Conservation (phyloP, 2,888 invertebrate genomes). For the Cryptus armator region DNA sequence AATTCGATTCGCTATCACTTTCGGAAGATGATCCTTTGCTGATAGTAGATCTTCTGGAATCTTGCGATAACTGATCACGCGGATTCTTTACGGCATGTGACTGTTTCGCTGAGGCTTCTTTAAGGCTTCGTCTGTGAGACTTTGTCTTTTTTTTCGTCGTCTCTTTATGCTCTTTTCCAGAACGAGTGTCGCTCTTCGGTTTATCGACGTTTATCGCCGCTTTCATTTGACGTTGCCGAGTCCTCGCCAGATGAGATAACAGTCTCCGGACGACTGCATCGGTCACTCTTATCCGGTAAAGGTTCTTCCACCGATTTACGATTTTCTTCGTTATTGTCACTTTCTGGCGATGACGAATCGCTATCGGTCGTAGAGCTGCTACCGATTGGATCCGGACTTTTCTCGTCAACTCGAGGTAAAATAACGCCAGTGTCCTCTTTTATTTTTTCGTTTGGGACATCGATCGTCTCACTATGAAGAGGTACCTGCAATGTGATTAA, state of each 20-base stretch:
- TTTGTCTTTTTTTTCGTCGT: constrained; percentile 8
- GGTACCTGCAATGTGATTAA: no score
- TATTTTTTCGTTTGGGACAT: no score
- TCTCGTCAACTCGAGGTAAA: no score
- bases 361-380: no score
- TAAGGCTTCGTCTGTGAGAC: constrained; percentile 10
- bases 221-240: neutral
- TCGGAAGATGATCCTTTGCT: neutral
- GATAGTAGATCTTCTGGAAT: neutral
- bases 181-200: neutral
- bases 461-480: no score
- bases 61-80: no score
- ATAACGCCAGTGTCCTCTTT: no score
- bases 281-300: neutral
- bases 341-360: neutral
- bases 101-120: neutral
- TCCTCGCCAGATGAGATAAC: neutral
- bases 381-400: no score
- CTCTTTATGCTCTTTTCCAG: neutral
- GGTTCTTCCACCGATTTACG: neutral
- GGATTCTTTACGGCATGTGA: no score
- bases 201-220: neutral
- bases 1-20: constrained; percentile 11
- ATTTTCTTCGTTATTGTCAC: neutral
- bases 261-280: neutral